Evolutionary conservation across 2,888 invertebrate genomes (phyloP).

Genomic region (Apantesis nais): DNA sequence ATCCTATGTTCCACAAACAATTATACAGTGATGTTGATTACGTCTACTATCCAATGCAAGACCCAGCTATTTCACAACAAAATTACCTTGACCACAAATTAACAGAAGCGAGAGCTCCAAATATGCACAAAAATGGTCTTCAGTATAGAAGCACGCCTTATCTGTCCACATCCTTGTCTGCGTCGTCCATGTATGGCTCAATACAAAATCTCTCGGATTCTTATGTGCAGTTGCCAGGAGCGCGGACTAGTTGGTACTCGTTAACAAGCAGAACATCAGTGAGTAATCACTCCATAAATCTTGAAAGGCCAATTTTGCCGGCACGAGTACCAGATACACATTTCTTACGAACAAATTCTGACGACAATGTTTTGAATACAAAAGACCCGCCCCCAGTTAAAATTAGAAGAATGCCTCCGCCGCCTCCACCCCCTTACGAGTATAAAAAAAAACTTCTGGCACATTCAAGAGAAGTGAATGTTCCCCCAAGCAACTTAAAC

Average conservation of each 20-base stretch:
- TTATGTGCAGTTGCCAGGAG: constrained; percentile 88
- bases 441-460: constrained; percentile 84
- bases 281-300: constrained; percentile 87
- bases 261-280: constrained; percentile 85
- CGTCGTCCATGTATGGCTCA: constrained; percentile 90
- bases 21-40: constrained; percentile 96
- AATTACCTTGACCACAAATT: constrained; percentile 96
- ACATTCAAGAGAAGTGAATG: constrained; percentile 74
- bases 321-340: constrained; percentile 81
- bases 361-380: constrained; percentile 91
- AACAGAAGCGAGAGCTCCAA: constrained; percentile 88
- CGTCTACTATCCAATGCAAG: constrained; percentile 95
- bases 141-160: constrained; percentile 94
- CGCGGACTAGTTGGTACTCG: constrained; percentile 88
- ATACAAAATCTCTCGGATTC: constrained; percentile 92
- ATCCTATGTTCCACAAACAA: constrained; percentile 95
- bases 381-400: constrained; percentile 82
- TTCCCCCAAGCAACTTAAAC: constrained; percentile 55
- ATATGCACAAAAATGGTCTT: constrained; percentile 89
- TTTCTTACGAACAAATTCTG: constrained; percentile 90
- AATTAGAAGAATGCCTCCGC: constrained; percentile 84
- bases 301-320: constrained; percentile 89
- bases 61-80: constrained; percentile 95
- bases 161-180: constrained; percentile 88
- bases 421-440: constrained; percentile 83